A percentile compares a stretch with the other conserved stretches of the same genome.
Conservation (phyloP, 2,113 vertebrate species). For the Otus sunia region DNA sequence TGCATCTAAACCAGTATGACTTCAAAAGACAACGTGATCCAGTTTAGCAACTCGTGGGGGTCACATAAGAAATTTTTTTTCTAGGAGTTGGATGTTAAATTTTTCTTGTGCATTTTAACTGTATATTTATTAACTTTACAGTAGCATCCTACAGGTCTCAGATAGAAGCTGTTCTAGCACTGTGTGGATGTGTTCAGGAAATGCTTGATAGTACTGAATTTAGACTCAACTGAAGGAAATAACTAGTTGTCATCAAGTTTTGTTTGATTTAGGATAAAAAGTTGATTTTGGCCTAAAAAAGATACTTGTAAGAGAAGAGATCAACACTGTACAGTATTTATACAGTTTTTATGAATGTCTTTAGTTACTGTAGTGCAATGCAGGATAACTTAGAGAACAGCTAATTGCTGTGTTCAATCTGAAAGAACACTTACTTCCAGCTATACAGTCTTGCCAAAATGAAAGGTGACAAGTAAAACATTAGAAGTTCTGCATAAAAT, state of each 20-base stretch:
- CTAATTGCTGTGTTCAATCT: background rate
- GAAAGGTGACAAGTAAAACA: background rate
- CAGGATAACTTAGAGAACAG: background rate
- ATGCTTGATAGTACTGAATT: background rate
- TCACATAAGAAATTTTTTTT: background rate
- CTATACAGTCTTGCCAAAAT: background rate
- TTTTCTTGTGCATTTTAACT: background rate
- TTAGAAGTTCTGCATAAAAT: background rate
- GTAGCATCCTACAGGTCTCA: background rate
- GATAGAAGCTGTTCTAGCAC: background rate
- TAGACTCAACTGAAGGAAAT: background rate
- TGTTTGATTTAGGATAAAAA: background rate
- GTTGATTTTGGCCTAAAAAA: background rate
- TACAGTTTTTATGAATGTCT: background rate
- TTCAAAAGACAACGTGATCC: background rate
- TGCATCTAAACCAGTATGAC: background rate
- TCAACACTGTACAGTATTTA: background rate
- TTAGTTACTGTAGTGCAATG: background rate
- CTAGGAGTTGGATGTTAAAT: background rate
- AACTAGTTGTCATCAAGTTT: background rate
- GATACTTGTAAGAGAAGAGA: background rate
- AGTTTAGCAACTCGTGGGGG: background rate
- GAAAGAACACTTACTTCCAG: background rate
- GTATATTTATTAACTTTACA: background rate
- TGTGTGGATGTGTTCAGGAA: background rate